These are phyloP conservation scores for Speoplatyrhinus poulsoni DNA, from an alignment of 2,113 vertebrate species.

Conservation along the genomic window DNA sequence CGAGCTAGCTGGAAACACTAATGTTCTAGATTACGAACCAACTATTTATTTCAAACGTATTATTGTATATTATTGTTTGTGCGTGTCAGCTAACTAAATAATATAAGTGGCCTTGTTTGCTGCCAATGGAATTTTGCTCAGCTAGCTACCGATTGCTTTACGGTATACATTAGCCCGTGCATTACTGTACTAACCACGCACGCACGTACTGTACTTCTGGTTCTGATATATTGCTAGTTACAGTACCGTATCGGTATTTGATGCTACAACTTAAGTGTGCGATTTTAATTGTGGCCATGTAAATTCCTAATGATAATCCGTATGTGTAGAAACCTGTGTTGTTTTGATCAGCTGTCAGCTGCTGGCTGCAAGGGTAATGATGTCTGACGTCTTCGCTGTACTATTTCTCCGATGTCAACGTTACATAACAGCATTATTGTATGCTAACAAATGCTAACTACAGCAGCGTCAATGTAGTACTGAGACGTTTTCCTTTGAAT, in stretches of 20 bases:
- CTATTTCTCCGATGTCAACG: constrained; percentile 15
- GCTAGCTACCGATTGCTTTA: constrained; percentile 28
- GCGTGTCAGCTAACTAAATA: background rate
- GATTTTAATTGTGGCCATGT: background rate
- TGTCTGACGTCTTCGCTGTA: constrained; percentile 29
- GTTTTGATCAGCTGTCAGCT: constrained; percentile 2
- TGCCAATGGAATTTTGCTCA: constrained; percentile 39
- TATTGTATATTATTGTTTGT: background rate
- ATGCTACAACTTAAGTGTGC: background rate
- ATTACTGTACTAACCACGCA: background rate
- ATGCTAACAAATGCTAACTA: background rate
- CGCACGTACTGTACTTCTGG: constrained; percentile 3
- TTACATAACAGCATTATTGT: constrained; percentile 48
- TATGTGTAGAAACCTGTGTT: background rate
- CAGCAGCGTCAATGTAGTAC: background rate
- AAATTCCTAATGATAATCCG: rapidly evolving
- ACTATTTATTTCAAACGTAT: background rate
- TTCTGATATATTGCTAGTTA: background rate
- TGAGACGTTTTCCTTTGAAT: too few relatives aligned
- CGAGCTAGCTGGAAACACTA: background rate
- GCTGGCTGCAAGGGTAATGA: constrained; percentile 32
- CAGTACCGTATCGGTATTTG: background rate
- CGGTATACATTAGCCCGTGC: background rate
- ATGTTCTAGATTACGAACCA: background rate
- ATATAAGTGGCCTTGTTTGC: constrained; percentile 23